Percentiles rank a stretch among this genome's conserved stretches.
Evolutionary conservation across 2,797 vertebrate genomes (phyloP).

Genomic region (Poecilia picta): DNA sequence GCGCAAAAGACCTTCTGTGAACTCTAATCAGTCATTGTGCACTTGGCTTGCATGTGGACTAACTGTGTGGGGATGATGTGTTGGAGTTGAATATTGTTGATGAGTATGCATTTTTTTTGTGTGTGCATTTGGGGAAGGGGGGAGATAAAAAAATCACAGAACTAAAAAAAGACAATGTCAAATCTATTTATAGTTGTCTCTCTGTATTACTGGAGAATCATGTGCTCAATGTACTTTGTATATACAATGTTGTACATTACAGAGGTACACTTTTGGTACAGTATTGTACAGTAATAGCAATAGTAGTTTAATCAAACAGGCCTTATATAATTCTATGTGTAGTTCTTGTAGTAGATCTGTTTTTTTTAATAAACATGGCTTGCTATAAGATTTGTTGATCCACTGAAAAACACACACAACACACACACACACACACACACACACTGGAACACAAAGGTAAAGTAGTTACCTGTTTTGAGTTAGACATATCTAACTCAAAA

Average conservation of each 20-base stretch:
- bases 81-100: constrained; percentile 78
- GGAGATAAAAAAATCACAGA: constrained; percentile 58
- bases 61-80: constrained; percentile 77
- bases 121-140: constrained; percentile 54
- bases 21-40: constrained; percentile 77
- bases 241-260: constrained; percentile 95
- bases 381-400: constrained; percentile 72
- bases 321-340: constrained; percentile 86
- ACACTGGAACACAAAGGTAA: neutral
- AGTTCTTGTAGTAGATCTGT: constrained; percentile 84
- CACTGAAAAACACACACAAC: neutral
- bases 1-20: constrained; percentile 57
- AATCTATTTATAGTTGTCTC: constrained; percentile 89
- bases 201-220: constrained; percentile 88
- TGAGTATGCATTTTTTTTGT: constrained; percentile 84
- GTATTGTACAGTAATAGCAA: constrained; percentile 89
- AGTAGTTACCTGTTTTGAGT: too few species aligned
- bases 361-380: constrained; percentile 87
- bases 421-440: neutral
- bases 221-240: constrained; percentile 94
- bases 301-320: constrained; percentile 86
- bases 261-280: constrained; percentile 91
- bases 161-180: constrained; percentile 81
- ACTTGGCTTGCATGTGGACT: constrained; percentile 82
- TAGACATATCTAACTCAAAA: neutral